Evolutionary conservation across 2,888 invertebrate species (phyloP).

Genomic region (Tetragonula carbonaria): DNA sequence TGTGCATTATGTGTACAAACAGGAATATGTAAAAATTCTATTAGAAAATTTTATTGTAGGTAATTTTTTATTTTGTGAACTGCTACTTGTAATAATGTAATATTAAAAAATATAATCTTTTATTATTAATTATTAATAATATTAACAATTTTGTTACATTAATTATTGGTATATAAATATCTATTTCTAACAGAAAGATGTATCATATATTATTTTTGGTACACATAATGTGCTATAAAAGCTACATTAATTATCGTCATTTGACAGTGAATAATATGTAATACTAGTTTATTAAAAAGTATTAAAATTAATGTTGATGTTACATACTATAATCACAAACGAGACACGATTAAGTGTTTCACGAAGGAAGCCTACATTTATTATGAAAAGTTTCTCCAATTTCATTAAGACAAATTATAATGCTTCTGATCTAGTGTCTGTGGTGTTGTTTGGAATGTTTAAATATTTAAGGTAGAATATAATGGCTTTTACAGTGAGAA

Average conservation of each 20-base stretch:
- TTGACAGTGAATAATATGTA: constrained; percentile 39
- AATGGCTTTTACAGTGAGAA: constrained; percentile 37
- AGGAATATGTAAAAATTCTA: constrained; percentile 5
- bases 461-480: constrained; percentile 54
- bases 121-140: constrained; percentile 18
- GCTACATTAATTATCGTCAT: constrained; percentile 38
- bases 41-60: constrained; percentile 10
- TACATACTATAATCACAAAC: constrained; percentile 59
- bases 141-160: constrained; percentile 28
- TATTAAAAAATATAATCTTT: constrained; percentile 28
- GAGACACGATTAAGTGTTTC: constrained; percentile 32
- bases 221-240: constrained; percentile 51
- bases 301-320: constrained; percentile 66
- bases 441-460: constrained; percentile 54
- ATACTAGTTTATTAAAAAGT: constrained; percentile 53
- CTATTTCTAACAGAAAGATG: constrained; percentile 12
- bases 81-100: constrained; percentile 30
- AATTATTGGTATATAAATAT: constrained; percentile 31
- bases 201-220: constrained; percentile 42
- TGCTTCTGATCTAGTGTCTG: constrained; percentile 50
- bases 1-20: constrained; percentile 54
- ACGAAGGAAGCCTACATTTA: constrained; percentile 45
- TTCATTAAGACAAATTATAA: constrained; percentile 35
- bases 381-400: constrained; percentile 32
- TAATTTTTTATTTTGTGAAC: constrained; percentile 18